Base-by-base conservation (phyloP, 2,797 vertebrate genomes). In the Serranus cabrilla region DNA sequence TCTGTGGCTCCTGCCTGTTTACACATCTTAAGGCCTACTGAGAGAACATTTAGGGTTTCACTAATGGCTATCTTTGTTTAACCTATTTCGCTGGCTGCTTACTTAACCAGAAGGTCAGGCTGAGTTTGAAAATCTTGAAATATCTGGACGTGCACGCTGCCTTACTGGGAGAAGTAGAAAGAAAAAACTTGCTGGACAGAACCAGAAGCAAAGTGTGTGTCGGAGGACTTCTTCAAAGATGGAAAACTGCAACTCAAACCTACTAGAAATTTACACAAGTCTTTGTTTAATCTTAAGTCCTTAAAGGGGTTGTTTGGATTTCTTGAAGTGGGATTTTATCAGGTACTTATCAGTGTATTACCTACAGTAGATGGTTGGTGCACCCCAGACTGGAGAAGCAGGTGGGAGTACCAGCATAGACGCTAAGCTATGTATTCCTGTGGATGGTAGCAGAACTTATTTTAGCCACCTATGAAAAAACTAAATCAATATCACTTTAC, bases 1-100 rank as follows among this genome's bases (percentile, higher is more conserved):
- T 88, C 81, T 79, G 54, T 65, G 77, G 81, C 68, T 88, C 54
- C 82, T 81, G 86, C 70, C 70, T 90, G 86, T 90, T 91, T 88
- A 88, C 91, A 91, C 87, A 82, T 88, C 89, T 68, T 27, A 71
- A 61, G 74, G 88, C 77, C 83, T 61, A 56, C 75, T 50, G 71
- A 82, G 76, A 60, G 71, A 83, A 85, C 81, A 27, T 66, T 80
- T 74, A 66, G 56, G 65, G 37, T 65, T 78, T 74, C 66, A 88
- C 86, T 88, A 73, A 88, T 84, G 82, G 76, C 71, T 63, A 76
- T 73, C 65, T 78, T 76, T 58, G 65, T 58, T 86, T 47, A 74
- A 59, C 49, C 54, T 31, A 25, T 80, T 74, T 78, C 14, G 3
- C 34, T 9, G 40, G 25, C 34, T 78, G 49, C 76, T 69, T 40